Conservation (phyloP, 2,888 invertebrate genomes). For the Cephus nigrinus region DNA sequence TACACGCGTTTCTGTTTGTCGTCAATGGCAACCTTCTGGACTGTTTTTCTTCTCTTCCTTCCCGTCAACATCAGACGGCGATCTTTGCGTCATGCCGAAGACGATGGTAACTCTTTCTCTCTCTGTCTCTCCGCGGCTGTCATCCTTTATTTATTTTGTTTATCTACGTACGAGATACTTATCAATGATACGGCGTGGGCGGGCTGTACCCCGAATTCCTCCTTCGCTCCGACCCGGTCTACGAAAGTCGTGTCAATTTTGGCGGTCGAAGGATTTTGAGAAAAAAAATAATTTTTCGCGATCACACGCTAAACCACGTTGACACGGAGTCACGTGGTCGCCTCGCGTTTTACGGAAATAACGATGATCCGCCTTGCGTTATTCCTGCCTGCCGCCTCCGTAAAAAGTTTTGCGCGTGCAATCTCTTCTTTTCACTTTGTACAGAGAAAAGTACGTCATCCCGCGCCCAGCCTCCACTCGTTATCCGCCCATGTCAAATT, state of each 20-base stretch:
- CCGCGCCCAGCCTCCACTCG: too few species aligned
- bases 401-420: background rate
- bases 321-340: slow-evolving; percentile 23
- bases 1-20: too few species aligned
- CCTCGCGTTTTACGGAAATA: slow-evolving; percentile 37
- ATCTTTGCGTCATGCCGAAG: slow-evolving; percentile 1
- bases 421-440: background rate
- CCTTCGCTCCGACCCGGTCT: too few species aligned
- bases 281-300: background rate
- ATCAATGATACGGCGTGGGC: too few species aligned
- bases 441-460: background rate
- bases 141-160: too few species aligned
- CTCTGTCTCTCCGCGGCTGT: background rate
- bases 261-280: background rate
- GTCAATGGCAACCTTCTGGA: too few species aligned
- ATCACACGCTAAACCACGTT: slow-evolving; percentile 14
- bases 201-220: too few species aligned
- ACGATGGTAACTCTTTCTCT: background rate
- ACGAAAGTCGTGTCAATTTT: too few species aligned
- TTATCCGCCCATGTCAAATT: too few species aligned
- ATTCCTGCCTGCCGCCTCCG: slow-evolving; percentile 37
- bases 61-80: slow-evolving; percentile 11
- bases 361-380: slow-evolving; percentile 40
- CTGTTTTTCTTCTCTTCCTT: slow-evolving; percentile 11
- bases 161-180: too few species aligned